Evolutionary conservation across 2,113 vertebrate genomes (phyloP), one percentile per base, ranked within the genome.

Genomic region (Microcebus griseorufus): DNA sequence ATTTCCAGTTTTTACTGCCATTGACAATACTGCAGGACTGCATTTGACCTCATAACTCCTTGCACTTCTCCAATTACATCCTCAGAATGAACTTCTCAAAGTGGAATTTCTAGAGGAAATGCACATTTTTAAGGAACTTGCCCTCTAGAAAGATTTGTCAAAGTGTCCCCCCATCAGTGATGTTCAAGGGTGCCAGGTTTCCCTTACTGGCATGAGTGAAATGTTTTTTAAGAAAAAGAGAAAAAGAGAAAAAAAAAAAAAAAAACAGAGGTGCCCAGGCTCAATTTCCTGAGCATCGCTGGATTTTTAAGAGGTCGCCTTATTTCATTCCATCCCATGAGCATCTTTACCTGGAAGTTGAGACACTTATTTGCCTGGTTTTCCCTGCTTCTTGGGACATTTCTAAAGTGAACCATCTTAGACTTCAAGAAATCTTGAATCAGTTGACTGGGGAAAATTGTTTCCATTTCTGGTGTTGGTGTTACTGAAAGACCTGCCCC

Each of bases 11-110:
- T 55, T 29, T 23, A 3, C 13, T 16, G 18, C 80, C 86, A 6
- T 2, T 37, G 1, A 2, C 7, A 8, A 22, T 6, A 6, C n/a
- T 13, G 32, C 4, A 1, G 7, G 85, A 17, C 37, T 25, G 3
- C 34, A 64, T 73, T 2, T 65, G 23, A 25, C 55, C 88, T 67
- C 39, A 32, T n/a, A 39, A 11, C 37, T 92, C 69, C 0, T 2
- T 11, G 17, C 11, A 9, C 64, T 23, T 58, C 64, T 90, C 70
- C 29, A 1, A 17, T 27, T 10, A 39, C 34, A 23, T 14, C 72
- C 20, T 67, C 22, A 22, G 6, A n/a, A n/a, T 69, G 23, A 86
- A 22, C 53, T 6, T 39, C n/a, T 29, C 14, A 34, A 64, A 32
- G 17, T 32, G 23, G 39, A 22, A 18, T 67, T 42, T 48, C 42